These are phyloP conservation scores for Pygoscelis antarcticus DNA, from an alignment of 2,113 vertebrate species.

Conservation along the genomic window DNA sequence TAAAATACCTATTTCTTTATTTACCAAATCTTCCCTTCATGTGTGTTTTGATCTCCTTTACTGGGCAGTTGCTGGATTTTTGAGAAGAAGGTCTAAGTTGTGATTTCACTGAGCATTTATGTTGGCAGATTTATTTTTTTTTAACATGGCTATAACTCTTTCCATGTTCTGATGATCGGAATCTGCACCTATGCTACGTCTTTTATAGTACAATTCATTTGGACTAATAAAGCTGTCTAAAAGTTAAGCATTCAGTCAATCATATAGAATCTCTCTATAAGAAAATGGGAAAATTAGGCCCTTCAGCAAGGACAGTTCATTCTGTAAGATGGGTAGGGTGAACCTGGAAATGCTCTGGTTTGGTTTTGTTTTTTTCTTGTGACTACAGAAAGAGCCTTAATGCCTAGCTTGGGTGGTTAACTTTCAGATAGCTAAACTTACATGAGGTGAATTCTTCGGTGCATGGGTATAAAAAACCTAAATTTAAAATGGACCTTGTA, in stretches of 20 bases:
- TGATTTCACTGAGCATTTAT: neutral
- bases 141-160: neutral
- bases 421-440: neutral
- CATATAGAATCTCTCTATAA: neutral
- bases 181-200: neutral
- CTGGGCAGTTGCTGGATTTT: neutral
- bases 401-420: neutral
- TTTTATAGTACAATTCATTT: neutral
- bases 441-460: neutral
- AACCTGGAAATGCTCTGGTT: neutral
- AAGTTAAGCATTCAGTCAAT: neutral
- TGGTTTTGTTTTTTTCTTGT: neutral
- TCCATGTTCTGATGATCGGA: neutral
- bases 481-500: neutral
- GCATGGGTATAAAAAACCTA: accelerated
- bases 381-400: neutral
- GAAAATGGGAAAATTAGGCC: neutral
- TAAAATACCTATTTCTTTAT: neutral
- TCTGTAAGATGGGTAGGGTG: neutral
- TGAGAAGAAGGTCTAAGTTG: neutral
- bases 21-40: neutral
- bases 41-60: neutral
- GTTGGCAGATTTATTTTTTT: neutral
- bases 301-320: neutral
- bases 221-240: neutral